Evolutionary conservation across 2,888 invertebrate species (phyloP), one percentile per base, ranked within the genome.

Genomic region (Elegia similella): DNA sequence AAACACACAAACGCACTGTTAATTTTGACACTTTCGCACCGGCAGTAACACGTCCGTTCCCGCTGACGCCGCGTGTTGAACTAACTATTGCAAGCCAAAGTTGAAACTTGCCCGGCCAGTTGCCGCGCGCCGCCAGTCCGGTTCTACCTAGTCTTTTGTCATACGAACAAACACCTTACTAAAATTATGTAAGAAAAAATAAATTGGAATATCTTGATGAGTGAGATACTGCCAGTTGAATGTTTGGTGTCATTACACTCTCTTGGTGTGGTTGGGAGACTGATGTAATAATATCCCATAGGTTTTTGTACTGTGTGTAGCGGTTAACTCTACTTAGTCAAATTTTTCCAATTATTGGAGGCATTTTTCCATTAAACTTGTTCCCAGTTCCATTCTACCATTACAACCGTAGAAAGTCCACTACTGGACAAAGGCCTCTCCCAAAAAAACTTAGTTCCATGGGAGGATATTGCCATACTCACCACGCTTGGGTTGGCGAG

Each of bases 91-190:
- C 50, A 46, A 56, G 66, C 55, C 62, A 68, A 66, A 68, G 68
- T 75, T 70, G 76, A 80, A 81, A 86, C 86, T 83, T 70, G 87
- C 80, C 73, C 64, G 83, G 84, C 75, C 72, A 75, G 84, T 86
- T 83, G 80, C 69, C 69, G 81, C 84, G 83, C 82, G 72, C 63
- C 73, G 78, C 80, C 84, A 80, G 87, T 82, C 89, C 89, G 89
- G 89, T 88, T 88, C 80, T 77, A 74, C 82, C 79, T 76, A 70
- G 76, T 73, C 83, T 84, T 86, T 86, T 86, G 85, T 86, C 85
- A 85, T 84, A 82, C 69, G 76, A 75, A 78, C 81, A 78, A 80
- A 80, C 61, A 60, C 70, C 72, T 78, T 74, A 77, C 72, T 73
- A 78, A 80, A 78, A 82, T 85, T 84, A 84, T 83, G 75, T 78